Conservation (phyloP, 1,140 invertebrate genomes). For the Zophobas morio region DNA sequence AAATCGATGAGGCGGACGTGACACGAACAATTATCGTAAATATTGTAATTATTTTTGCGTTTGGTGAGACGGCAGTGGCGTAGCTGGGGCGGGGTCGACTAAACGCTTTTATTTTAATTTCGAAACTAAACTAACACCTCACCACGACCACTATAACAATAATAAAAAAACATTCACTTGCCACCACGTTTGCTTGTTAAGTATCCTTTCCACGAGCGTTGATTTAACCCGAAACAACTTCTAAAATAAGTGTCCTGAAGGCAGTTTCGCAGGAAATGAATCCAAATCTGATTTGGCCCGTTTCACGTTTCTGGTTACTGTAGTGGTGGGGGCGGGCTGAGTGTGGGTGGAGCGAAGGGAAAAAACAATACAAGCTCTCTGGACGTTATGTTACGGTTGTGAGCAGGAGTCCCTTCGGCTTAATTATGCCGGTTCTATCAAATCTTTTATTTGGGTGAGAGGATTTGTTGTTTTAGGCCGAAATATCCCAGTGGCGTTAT, state of each 20-base stretch:
- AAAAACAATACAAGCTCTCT: not conserved
- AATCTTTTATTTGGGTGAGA: not conserved
- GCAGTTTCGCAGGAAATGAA: too few species aligned
- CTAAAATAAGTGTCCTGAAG: too few species aligned
- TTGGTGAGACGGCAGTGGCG: not conserved
- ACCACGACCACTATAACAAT: too few species aligned
- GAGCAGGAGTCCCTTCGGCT: not conserved
- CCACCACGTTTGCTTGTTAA: too few species aligned
- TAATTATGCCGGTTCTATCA: not conserved
- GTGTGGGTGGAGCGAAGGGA: not conserved
- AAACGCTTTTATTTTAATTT: too few species aligned
- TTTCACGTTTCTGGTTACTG: too few species aligned
- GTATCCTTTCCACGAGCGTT: too few species aligned
- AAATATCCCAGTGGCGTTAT: not conserved
- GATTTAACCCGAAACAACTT: too few species aligned
- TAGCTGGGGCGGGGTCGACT: not conserved
- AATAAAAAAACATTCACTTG: too few species aligned
- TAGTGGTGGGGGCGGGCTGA: not conserved
- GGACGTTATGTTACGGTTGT: not conserved
- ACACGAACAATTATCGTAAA: constrained; percentile 47
- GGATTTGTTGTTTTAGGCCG: not conserved
- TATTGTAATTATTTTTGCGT: constrained; percentile 42
- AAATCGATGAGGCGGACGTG: constrained; percentile 42
- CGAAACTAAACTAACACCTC: too few species aligned
- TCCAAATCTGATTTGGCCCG: too few species aligned